These are phyloP conservation scores for Altica lythri DNA, from an alignment of 2,888 invertebrate species.

Conservation along the genomic window DNA sequence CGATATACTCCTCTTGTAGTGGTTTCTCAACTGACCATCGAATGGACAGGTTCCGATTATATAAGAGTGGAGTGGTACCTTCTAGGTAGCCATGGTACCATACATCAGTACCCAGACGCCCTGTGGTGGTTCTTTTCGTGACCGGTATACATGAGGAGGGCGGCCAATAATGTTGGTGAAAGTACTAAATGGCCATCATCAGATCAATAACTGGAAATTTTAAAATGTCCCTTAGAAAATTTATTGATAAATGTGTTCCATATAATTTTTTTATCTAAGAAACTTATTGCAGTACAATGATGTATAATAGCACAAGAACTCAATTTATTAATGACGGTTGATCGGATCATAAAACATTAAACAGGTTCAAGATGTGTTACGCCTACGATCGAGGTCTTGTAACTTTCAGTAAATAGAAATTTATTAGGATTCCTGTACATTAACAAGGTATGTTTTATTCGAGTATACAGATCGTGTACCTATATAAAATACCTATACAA, in stretches of 20 bases:
- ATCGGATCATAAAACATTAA: slow-evolving; percentile 20
- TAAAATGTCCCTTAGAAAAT: too few species aligned
- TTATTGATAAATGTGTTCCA: too few species aligned
- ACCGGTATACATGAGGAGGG: slow-evolving; percentile 33
- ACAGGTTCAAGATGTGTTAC: slow-evolving; percentile 31
- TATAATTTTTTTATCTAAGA: too few species aligned
- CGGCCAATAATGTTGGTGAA: slow-evolving; percentile 42
- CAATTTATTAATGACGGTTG: slow-evolving; percentile 18
- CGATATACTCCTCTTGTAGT: not conserved
- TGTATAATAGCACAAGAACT: slow-evolving; percentile 4
- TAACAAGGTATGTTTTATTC: too few species aligned
- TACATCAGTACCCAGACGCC: slow-evolving; percentile 21
- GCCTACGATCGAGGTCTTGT: slow-evolving; percentile 34
- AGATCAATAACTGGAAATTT: too few species aligned
- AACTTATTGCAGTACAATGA: slow-evolving; percentile 18
- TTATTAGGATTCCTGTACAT: slow-evolving; percentile 25
- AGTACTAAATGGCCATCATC: slow-evolving; percentile 36
- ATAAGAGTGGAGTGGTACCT: slow-evolving; percentile 23
- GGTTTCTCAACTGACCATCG: slow-evolving; percentile 19
- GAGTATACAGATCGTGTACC: too few species aligned
- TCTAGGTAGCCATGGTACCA: slow-evolving; percentile 26
- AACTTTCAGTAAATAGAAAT: slow-evolving; percentile 28
- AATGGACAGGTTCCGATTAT: slow-evolving; percentile 7
- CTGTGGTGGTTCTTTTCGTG: slow-evolving; percentile 29
- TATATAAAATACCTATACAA: too few species aligned